Percentiles rank a stretch among this genome's conserved stretches.
These are phyloP conservation scores for Calliopum simillimum DNA, from an alignment of 2,888 invertebrate species.

Conservation along the genomic window DNA sequence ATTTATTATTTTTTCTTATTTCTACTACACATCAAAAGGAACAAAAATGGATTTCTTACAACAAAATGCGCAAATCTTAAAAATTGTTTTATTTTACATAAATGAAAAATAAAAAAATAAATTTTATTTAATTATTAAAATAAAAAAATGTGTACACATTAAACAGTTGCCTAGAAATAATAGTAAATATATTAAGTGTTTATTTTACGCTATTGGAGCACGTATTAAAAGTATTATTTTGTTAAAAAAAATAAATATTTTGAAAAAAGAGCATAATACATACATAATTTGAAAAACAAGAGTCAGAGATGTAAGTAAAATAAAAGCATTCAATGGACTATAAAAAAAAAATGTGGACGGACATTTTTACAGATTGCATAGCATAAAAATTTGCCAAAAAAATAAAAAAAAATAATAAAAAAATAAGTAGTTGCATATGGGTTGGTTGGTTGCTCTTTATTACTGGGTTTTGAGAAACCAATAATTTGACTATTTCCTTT, in stretches of 20 bases:
- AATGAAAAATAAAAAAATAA: not conserved
- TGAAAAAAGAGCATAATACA: no score
- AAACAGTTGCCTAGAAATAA: not conserved
- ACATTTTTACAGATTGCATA: conserved; percentile 31
- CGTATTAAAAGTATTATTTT: no score
- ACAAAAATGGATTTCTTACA: conserved; percentile 21
- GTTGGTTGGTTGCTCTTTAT: no score
- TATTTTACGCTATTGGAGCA: no score
- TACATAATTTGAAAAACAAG: no score
- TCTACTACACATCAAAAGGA: conserved; percentile 36
- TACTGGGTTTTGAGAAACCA: no score
- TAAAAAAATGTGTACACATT: not conserved
- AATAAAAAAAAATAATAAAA: no score
- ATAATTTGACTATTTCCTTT: not conserved
- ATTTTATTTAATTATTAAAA: not conserved
- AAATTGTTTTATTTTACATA: not conserved
- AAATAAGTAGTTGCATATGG: no score
- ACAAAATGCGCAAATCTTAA: conserved; percentile 11
- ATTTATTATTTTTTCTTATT: conserved; percentile 33
- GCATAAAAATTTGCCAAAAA: not conserved
- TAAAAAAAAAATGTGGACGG: conserved; percentile 28
- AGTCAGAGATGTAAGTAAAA: no score
- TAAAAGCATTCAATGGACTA: not conserved
- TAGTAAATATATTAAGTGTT: not conserved
- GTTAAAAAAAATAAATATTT: no score